These are phyloP conservation scores for Rhadinocentrus ornatus DNA, from an alignment of 2,797 vertebrate genomes.

Conservation along the genomic window DNA sequence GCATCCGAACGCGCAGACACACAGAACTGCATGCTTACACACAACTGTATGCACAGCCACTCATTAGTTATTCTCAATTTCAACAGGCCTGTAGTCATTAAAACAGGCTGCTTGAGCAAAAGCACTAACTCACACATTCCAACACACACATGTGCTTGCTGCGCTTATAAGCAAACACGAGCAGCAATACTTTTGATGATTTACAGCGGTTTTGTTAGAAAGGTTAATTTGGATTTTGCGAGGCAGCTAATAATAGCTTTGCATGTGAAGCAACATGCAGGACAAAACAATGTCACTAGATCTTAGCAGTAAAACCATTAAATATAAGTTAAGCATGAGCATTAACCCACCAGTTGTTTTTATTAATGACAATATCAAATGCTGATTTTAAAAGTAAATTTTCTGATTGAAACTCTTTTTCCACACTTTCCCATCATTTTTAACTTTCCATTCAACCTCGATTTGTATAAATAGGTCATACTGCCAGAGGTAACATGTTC, in stretches of 20 bases:
- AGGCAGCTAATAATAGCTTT: constrained; percentile 1
- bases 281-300: neutral
- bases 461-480: constrained; percentile 45
- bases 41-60: constrained; percentile 58
- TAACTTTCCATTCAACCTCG: constrained; percentile 33
- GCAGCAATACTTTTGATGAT: constrained; percentile 12
- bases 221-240: constrained; percentile 15
- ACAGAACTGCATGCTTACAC: constrained; percentile 74
- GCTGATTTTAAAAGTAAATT: neutral
- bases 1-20: constrained; percentile 59
- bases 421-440: constrained; percentile 13
- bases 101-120: constrained; percentile 46
- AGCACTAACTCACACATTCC: constrained; percentile 18
- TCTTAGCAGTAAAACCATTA: neutral
- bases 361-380: neutral
- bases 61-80: constrained; percentile 81
- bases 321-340: neutral
- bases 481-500: constrained; percentile 46
- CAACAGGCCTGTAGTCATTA: constrained; percentile 66
- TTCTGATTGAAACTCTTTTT: constrained; percentile 1
- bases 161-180: constrained; percentile 17
- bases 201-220: constrained; percentile 3
- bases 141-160: constrained; percentile 3
- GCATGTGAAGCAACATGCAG: neutral
- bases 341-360: constrained; percentile 4